Evolutionary conservation across 2,888 invertebrate genomes (phyloP), one percentile per base, ranked within the genome.

Genomic region (Tipula helvola): DNA sequence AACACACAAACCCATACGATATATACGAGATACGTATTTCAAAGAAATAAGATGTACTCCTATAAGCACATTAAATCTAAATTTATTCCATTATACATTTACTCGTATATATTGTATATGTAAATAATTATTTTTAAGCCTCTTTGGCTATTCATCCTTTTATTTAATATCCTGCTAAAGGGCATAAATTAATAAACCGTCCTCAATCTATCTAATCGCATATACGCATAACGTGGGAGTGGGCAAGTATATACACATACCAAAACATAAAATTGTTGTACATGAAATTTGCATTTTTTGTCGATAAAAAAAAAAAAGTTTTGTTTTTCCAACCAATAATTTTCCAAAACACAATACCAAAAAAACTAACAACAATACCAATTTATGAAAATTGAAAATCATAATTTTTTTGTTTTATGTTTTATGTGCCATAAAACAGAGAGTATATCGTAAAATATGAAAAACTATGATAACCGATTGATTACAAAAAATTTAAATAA

Each of bases 381-480:
- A 71, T 71, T 71, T 71, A 71, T 71, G 71, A 71, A 71, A 71
- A 71, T 71, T 71, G 71, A 71, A 71, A 71, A 71, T 71, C 71
- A 71, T 71, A 71, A 71, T 71, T 28, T 71, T 71, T 57, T 71
- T 71, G 18, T 16, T 57, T 5, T 71, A 10, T 52, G 52, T 52
- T 52, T 2, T 28, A 71, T 71, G 8, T 71, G 57, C 18, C 57
- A 57, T 57, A 57, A 16, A 57, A 16, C 5, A 7, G 52, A 57
- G 52, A 57, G 52, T 57, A n/a, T 12, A 39, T 12, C 28, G 28
- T 71, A 71, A 71, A 71, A 28, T 71, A 28, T 28, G 10, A 8
- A 28, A 18, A 71, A 71, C 71, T 71, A 71, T 71, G 71, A 71
- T 71, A 71, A 71, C 71, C 71, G 71, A 71, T 71, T 71, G 71